phyloP scores from a whole-genome alignment of 1,140 invertebrate genomes.

The Aphelinus certus region DNA sequence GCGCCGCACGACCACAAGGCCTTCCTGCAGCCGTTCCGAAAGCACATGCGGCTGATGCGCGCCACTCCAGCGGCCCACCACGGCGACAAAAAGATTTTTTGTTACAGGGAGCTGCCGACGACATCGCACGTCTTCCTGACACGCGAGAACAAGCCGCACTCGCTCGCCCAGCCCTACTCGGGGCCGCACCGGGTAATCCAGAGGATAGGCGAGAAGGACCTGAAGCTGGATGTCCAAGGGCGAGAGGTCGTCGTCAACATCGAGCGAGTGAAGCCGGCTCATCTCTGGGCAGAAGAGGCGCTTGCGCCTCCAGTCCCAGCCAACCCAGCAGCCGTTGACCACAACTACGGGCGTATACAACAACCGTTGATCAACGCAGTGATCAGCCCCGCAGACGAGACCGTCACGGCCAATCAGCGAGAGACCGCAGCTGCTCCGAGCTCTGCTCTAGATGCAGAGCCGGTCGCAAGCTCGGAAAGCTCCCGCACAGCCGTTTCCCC shows the following conservation, averaged over 20 bases:
- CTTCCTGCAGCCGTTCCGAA: too few species aligned
- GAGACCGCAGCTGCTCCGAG: background rate
- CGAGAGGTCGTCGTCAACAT: background rate
- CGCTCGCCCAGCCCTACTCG: conserved; percentile 1
- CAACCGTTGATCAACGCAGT: too few species aligned
- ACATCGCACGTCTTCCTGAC: background rate
- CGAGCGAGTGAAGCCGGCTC: too few species aligned
- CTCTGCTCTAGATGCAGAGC: background rate
- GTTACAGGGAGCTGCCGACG: background rate
- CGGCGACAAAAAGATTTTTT: background rate
- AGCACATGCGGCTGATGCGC: too few species aligned
- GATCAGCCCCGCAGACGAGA: too few species aligned
- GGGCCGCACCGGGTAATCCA: background rate
- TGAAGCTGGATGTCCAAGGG: background rate
- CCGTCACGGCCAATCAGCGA: too few species aligned
- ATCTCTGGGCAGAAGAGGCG: too few species aligned
- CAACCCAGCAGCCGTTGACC: too few species aligned
- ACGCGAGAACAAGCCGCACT: background rate
- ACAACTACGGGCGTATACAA: too few species aligned
- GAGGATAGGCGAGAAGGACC: background rate
- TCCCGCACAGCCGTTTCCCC: background rate
- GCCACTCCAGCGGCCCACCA: background rate
- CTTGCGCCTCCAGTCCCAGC: too few species aligned
- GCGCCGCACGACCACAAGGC: too few species aligned
- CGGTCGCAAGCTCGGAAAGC: background rate